Percentiles rank a stretch among this genome's conserved stretches.
phyloP scores from a whole-genome alignment of 1,140 invertebrate species.

The Rhagoletis pomonella region DNA sequence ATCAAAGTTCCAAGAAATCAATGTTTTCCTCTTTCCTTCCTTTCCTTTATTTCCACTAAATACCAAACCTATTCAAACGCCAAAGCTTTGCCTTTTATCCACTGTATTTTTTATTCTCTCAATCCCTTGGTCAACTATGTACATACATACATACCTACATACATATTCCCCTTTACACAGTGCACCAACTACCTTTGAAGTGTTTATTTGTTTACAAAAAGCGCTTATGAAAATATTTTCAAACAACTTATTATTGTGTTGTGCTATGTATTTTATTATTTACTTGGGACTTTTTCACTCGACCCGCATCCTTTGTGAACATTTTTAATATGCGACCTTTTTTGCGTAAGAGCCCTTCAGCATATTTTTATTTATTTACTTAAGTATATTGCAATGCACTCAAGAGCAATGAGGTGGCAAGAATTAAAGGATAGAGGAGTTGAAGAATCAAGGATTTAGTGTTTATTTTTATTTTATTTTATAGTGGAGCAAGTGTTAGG shows the following conservation, averaged over 20 bases:
- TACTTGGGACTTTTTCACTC: not conserved
- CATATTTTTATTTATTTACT: conserved; percentile 49
- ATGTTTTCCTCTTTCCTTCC: too few relatives aligned
- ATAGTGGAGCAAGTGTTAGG: not conserved
- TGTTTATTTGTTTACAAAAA: conserved; percentile 37
- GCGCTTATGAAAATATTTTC: conserved; percentile 38
- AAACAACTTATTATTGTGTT: not conserved
- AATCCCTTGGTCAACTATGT: not conserved
- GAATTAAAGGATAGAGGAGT: not conserved
- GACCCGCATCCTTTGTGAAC: not conserved
- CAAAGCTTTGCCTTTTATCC: not conserved
- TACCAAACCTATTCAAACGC: too few relatives aligned
- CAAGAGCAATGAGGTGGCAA: not conserved
- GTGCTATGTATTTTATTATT: not conserved
- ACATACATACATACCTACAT: too few relatives aligned
- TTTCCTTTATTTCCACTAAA: too few relatives aligned
- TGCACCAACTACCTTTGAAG: not conserved
- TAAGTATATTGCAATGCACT: conserved; percentile 37
- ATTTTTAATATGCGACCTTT: conserved; percentile 52
- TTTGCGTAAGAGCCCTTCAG: conserved; percentile 17
- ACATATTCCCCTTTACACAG: not conserved
- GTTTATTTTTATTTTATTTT: not conserved
- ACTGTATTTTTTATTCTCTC: not conserved
- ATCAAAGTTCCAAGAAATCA: too few relatives aligned
- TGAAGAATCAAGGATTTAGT: not conserved